These are phyloP conservation scores for Tortrix viridana DNA, from an alignment of 2,888 invertebrate species.

Conservation along the genomic window DNA sequence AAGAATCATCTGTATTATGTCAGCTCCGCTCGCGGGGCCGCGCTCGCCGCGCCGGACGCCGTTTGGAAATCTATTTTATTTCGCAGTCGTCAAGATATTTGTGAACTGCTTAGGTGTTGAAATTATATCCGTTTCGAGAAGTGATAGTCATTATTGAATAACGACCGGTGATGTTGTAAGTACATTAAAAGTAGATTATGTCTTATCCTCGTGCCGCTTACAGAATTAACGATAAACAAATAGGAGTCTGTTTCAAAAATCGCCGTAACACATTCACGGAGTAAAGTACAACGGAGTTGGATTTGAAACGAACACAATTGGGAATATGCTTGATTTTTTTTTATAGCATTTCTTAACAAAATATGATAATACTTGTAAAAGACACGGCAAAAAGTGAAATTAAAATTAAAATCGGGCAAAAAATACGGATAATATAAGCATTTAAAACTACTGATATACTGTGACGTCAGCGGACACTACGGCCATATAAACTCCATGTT, in stretches of 20 bases:
- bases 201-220: conserved; percentile 34
- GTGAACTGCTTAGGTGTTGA: conserved; percentile 5
- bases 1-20: conserved; percentile 16
- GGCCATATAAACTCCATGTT: too few relatives aligned
- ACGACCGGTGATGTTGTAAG: conserved; percentile 48
- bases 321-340: too few relatives aligned
- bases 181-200: conserved; percentile 46
- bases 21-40: neutral
- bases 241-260: neutral
- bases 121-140: conserved; percentile 14
- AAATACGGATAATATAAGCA: too few relatives aligned
- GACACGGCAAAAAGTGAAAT: too few relatives aligned
- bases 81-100: conserved; percentile 3
- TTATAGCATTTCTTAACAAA: too few relatives aligned
- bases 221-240: conserved; percentile 28
- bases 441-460: too few relatives aligned
- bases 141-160: conserved; percentile 40
- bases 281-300: neutral
- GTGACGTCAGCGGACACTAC: too few relatives aligned
- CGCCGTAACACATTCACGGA: neutral
- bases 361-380: too few relatives aligned
- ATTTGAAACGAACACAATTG: neutral
- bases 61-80: conserved; percentile 13
- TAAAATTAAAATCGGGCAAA: too few relatives aligned
- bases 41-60: conserved; percentile 7